Evolutionary conservation across 2,888 invertebrate species (phyloP).

Genomic region (Athetis lepigone): DNA sequence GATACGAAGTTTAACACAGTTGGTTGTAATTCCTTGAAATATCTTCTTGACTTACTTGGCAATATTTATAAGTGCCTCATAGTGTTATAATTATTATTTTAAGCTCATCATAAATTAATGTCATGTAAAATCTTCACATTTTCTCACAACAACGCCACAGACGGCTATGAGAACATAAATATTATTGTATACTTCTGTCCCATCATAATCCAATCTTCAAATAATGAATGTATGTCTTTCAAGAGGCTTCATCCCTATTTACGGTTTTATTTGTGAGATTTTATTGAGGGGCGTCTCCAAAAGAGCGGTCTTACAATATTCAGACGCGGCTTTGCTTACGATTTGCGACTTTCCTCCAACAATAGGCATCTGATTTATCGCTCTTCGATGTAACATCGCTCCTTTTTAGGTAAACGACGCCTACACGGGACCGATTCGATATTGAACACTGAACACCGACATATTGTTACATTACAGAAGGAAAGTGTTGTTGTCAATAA

Average conservation of each 20-base stretch:
- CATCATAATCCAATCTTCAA: constrained; percentile 56
- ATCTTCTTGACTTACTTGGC: background rate
- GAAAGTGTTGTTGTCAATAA: constrained; percentile 63
- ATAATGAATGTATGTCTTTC: constrained; percentile 55
- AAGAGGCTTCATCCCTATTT: constrained; percentile 49
- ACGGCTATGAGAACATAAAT: constrained; percentile 18
- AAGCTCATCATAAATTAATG: background rate
- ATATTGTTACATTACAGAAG: constrained; percentile 64
- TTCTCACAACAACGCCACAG: constrained; percentile 5
- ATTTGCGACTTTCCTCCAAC: constrained; percentile 77
- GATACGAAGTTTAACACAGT: constrained; percentile 8
- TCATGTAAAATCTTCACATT: background rate
- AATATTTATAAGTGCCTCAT: background rate
- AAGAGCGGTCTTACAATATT: constrained; percentile 69
- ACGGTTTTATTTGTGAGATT: constrained; percentile 64
- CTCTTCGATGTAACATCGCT: constrained; percentile 71
- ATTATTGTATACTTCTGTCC: constrained; percentile 32
- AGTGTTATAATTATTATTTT: background rate
- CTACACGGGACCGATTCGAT: constrained; percentile 70
- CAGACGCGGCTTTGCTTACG: constrained; percentile 72
- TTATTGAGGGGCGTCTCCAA: constrained; percentile 64
- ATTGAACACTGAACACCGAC: constrained; percentile 66
- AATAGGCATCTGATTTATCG: constrained; percentile 80
- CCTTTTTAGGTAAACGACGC: constrained; percentile 74
- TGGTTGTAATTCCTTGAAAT: background rate